phyloP scores from a whole-genome alignment of 2,797 vertebrate genomes.

The Otus scops region DNA sequence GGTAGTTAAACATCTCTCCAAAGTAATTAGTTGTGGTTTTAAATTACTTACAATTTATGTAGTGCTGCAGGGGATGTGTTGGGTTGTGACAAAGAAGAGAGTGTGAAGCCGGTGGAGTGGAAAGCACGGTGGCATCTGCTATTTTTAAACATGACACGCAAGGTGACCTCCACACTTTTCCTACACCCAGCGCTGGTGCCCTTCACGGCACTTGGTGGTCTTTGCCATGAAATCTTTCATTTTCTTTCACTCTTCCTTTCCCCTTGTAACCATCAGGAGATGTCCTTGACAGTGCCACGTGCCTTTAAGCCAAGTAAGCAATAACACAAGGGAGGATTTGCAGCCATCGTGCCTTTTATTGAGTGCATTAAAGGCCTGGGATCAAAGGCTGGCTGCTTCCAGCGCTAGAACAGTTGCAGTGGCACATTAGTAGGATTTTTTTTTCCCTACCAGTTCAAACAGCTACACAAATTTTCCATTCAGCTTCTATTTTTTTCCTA shows the following conservation, averaged over 20 bases:
- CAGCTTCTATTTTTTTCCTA: neutral
- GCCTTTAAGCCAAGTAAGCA: slow-evolving; percentile 30
- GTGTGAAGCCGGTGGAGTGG: neutral
- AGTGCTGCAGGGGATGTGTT: neutral
- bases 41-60: slow-evolving; percentile 3
- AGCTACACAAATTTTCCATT: slow-evolving; percentile 12
- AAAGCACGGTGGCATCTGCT: neutral
- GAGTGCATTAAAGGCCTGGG: slow-evolving; percentile 1
- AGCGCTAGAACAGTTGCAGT: neutral
- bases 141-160: neutral
- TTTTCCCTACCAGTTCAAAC: neutral
- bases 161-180: neutral
- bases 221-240: neutral
- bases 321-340: neutral
- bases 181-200: fast-evolving
- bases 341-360: neutral
- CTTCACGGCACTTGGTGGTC: neutral
- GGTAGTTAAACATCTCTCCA: neutral
- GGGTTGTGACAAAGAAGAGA: neutral
- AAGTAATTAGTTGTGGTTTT: slow-evolving; percentile 34
- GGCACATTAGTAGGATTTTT: neutral
- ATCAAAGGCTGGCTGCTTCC: slow-evolving; percentile 29
- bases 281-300: neutral
- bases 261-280: neutral
- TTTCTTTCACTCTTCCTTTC: slow-evolving; percentile 12